Conservation (phyloP, 2,888 invertebrate genomes). For the Hydraecia micacea region DNA sequence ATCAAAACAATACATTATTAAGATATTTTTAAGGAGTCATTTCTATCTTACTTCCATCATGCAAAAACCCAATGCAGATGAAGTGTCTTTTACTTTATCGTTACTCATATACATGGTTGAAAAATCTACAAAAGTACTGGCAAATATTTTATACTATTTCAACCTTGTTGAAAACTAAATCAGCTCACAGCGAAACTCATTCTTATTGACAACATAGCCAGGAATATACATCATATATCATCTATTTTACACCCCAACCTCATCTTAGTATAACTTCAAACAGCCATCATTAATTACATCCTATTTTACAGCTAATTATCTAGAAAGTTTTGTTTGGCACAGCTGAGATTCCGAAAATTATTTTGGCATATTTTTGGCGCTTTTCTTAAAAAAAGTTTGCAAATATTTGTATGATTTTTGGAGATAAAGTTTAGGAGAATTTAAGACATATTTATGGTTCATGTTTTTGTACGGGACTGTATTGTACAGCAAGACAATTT, state of each 20-base stretch:
- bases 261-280: slow-evolving; percentile 67
- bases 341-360: slow-evolving; percentile 52
- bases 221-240: slow-evolving; percentile 56
- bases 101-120: background rate
- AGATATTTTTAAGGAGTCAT: background rate
- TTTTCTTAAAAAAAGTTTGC: slow-evolving; percentile 23
- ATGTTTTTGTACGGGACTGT: background rate
- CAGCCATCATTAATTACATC: slow-evolving; percentile 73
- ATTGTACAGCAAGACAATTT: background rate
- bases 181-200: slow-evolving; percentile 37
- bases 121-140: background rate
- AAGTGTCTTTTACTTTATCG: background rate
- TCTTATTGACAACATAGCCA: slow-evolving; percentile 48
- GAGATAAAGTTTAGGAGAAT: background rate
- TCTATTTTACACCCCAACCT: slow-evolving; percentile 31
- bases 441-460: background rate
- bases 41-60: background rate
- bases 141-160: background rate
- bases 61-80: background rate
- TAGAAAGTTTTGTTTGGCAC: slow-evolving; percentile 68
- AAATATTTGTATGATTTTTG: slow-evolving; percentile 28
- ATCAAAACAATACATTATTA: background rate
- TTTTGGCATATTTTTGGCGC: slow-evolving; percentile 37
- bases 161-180: background rate
- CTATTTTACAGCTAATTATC: slow-evolving; percentile 64